A percentile compares a stretch with the other conserved stretches of the same genome.
Evolutionary conservation across 35 echinoderm and acorn worm genomes (phyloP).

Genomic region (Acanthaster planci): DNA sequence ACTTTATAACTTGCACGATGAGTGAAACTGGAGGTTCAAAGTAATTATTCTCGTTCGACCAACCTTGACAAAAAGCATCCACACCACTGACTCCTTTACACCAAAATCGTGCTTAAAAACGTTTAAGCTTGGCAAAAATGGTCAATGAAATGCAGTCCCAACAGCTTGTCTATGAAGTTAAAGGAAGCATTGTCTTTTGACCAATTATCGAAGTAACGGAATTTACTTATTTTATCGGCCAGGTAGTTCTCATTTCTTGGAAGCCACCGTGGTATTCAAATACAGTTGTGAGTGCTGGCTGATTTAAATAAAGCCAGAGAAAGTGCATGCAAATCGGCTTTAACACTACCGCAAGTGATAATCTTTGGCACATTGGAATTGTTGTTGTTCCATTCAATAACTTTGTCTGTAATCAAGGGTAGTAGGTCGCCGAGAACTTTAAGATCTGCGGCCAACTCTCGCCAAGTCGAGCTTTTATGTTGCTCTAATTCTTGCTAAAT

Average conservation of each 20-base stretch:
- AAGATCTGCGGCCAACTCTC: conserved; percentile 8
- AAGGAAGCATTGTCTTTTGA: conserved; percentile 23
- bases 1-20: conserved; percentile 24
- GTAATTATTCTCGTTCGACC: conserved; percentile 43
- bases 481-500: too few species aligned
- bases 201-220: conserved; percentile 44
- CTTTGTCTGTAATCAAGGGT: conserved; percentile 3
- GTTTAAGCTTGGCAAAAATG: conserved; percentile 21
- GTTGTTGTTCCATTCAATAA: conserved; percentile 39
- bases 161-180: conserved; percentile 31
- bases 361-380: conserved; percentile 50
- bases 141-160: conserved; percentile 48
- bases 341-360: conserved; percentile 39
- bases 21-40: conserved; percentile 44
- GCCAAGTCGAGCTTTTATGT: conserved; percentile 7
- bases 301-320: conserved; percentile 31
- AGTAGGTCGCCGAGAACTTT: background rate
- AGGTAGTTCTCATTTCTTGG: conserved; percentile 41
- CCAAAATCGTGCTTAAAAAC: conserved; percentile 54
- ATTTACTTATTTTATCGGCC: conserved; percentile 53
- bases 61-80: conserved; percentile 53
- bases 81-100: conserved; percentile 24
- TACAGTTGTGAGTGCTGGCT: background rate
- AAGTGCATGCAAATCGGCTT: conserved; percentile 30
- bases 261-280: conserved; percentile 23